A percentile compares a stretch with the other conserved stretches of the same genome.
These are phyloP conservation scores for Embiotoca jacksoni DNA, from an alignment of 2,113 vertebrate species.

Conservation along the genomic window DNA sequence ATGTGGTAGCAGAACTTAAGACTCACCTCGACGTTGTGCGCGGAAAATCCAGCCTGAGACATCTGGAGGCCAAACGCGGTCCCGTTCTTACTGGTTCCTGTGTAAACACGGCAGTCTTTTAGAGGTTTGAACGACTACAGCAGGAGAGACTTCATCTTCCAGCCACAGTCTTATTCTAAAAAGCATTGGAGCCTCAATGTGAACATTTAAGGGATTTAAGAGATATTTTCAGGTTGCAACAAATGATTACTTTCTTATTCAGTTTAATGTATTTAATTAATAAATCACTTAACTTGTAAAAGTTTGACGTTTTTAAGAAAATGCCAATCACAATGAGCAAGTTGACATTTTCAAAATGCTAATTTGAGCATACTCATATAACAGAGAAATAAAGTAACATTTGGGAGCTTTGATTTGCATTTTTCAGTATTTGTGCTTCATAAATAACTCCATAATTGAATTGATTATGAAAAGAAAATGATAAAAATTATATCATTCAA, in stretches of 20 bases:
- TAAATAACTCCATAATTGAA: not conserved
- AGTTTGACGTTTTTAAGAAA: not conserved
- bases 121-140: constrained; percentile 24
- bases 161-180: not conserved
- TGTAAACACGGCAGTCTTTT: constrained; percentile 57
- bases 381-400: not conserved
- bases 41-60: constrained; percentile 98
- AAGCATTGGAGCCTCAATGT: not conserved
- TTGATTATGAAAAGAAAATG: not conserved
- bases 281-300: not conserved
- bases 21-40: constrained; percentile 94
- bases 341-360: not conserved
- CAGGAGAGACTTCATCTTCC: constrained; percentile 14
- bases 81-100: constrained; percentile 96
- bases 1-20: constrained; percentile 31
- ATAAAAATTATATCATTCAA: not conserved
- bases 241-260: not conserved
- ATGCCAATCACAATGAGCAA: not conserved
- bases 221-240: not conserved
- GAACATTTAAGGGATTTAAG: not conserved
- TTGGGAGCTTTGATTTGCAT: not conserved
- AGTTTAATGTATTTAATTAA: not conserved
- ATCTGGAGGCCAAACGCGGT: constrained; percentile 97
- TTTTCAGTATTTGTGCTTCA: not conserved
- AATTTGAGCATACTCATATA: too few species aligned